phyloP scores from a whole-genome alignment of 1,140 invertebrate species.

The Hylaeus anthracinus region DNA sequence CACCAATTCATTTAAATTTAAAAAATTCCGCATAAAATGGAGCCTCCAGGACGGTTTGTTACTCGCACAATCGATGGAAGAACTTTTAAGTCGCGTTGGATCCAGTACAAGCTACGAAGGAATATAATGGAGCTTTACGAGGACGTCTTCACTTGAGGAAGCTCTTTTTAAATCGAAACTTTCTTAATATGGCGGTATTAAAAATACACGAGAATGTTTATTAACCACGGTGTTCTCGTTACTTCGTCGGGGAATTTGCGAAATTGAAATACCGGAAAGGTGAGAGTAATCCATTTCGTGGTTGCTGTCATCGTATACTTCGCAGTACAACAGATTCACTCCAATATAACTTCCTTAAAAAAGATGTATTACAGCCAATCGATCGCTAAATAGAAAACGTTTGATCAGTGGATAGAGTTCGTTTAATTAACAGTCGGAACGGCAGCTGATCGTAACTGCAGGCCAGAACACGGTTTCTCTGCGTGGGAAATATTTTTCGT shows the following conservation, averaged over 20 bases:
- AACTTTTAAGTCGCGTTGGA: constrained; percentile 39
- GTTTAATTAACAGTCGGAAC: not conserved
- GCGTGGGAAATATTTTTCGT: not conserved
- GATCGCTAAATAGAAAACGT: no score
- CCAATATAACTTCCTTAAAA: no score
- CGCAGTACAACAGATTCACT: no score
- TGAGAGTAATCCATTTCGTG: no score
- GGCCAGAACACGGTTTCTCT: not conserved
- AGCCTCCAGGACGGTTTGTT: constrained; percentile 20
- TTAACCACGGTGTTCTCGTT: not conserved
- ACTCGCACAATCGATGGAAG: not conserved
- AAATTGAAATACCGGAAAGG: no score
- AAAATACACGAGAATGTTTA: constrained; percentile 31
- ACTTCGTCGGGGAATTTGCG: not conserved
- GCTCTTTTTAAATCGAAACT: constrained; percentile 38
- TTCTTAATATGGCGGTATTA: constrained; percentile 39
- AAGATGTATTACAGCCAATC: no score
- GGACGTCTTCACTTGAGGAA: not conserved
- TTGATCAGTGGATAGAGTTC: no score
- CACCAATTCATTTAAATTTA: constrained; percentile 41
- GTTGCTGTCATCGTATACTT: no score
- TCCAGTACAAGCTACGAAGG: not conserved
- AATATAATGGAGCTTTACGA: constrained; percentile 13
- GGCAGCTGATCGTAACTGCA: no score
- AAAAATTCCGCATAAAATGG: constrained; percentile 8